phyloP scores from a whole-genome alignment of 2,113 vertebrate species.

The Ia io region DNA sequence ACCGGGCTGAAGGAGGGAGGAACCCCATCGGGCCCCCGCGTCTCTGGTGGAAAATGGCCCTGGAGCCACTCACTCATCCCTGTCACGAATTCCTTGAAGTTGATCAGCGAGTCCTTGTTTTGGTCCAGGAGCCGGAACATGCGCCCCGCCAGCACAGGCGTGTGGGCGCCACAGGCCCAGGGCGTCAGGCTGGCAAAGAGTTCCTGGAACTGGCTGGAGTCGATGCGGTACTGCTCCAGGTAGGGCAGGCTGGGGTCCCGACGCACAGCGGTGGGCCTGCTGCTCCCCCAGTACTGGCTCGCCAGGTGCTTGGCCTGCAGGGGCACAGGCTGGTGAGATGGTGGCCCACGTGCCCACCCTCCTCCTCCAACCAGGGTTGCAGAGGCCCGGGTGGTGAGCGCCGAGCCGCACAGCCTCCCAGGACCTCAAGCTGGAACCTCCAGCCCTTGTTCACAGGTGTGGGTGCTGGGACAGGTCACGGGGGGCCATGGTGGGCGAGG shows the following conservation, averaged over 20 bases:
- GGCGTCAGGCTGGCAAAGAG: constrained; percentile 89
- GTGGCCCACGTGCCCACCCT: neutral
- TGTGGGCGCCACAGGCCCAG: constrained; percentile 92
- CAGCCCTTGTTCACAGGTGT: fast-evolving
- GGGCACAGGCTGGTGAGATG: neutral
- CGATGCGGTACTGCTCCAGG: constrained; percentile 97
- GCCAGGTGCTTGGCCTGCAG: constrained; percentile 93
- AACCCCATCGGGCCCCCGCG: fast-evolving
- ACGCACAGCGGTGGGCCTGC: constrained; percentile 81
- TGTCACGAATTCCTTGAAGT: constrained; percentile 97
- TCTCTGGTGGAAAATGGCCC: neutral
- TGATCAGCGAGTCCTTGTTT: constrained; percentile 95
- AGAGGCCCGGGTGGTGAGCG: neutral
- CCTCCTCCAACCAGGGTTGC: neutral
- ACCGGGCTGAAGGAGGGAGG: neutral
- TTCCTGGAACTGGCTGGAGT: constrained; percentile 89
- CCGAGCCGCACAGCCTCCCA: neutral
- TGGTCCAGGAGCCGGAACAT: constrained; percentile 94
- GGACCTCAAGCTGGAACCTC: fast-evolving
- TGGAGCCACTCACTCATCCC: constrained; percentile 90
- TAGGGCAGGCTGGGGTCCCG: constrained; percentile 96
- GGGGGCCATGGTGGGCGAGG: neutral
- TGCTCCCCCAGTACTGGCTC: constrained; percentile 95
- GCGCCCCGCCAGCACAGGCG: constrained; percentile 86
- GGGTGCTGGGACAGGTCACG: neutral